These are phyloP conservation scores for Tragelaphus strepsiceros DNA, from an alignment of 2,113 vertebrate species.

Conservation along the genomic window DNA sequence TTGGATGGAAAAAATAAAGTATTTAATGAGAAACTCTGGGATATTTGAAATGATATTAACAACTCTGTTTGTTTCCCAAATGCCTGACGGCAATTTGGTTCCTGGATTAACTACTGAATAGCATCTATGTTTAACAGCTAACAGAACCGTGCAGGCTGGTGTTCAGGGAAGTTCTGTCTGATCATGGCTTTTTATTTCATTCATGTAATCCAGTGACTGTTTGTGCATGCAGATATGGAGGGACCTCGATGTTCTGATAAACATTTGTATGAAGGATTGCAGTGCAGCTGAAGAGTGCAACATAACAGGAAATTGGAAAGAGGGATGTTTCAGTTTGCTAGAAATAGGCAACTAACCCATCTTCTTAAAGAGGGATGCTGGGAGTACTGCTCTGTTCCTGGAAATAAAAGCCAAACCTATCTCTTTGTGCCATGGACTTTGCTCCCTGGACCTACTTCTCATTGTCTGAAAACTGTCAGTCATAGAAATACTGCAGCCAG, in stretches of 20 bases:
- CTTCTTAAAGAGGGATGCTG: constrained; percentile 24
- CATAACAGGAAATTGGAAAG: neutral
- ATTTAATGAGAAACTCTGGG: neutral
- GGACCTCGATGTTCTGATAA: neutral
- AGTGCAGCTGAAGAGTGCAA: constrained; percentile 16
- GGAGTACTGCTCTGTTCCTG: constrained; percentile 7
- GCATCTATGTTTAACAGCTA: neutral
- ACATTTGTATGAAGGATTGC: constrained; percentile 7
- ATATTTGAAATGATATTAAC: neutral
- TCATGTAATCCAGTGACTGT: neutral
- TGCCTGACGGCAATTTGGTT: neutral
- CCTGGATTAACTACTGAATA: neutral
- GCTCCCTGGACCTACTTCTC: neutral
- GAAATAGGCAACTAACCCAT: constrained; percentile 37
- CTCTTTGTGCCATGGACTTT: neutral
- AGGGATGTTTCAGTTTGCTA: neutral
- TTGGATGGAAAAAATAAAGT: neutral
- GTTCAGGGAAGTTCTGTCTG: neutral
- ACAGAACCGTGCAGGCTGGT: neutral
- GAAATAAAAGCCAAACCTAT: constrained; percentile 57
- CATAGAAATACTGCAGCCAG: constrained; percentile 23
- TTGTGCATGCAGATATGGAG: neutral
- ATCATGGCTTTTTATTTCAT: neutral
- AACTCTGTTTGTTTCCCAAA: constrained; percentile 1
- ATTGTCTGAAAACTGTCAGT: constrained; percentile 10